Percentiles rank a stretch among this genome's conserved stretches.
Conservation (phyloP, 1,140 invertebrate species). For the Meloidogyne chitwoodi region DNA sequence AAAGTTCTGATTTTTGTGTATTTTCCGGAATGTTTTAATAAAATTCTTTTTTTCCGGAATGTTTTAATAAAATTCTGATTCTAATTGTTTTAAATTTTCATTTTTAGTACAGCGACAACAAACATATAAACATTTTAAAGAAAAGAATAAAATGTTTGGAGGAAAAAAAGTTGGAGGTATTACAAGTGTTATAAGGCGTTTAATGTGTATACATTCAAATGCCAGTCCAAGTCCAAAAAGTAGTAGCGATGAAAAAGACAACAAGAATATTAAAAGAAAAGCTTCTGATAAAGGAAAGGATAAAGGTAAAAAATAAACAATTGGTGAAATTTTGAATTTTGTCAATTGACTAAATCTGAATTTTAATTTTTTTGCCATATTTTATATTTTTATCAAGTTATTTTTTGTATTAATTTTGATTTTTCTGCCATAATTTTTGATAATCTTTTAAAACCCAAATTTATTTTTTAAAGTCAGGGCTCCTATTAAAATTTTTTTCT, state of each 20-base stretch:
- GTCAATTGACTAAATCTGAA: background rate
- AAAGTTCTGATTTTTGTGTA: too few relatives aligned
- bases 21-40: too few relatives aligned
- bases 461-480: too few relatives aligned
- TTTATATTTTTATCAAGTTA: too few relatives aligned
- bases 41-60: too few relatives aligned
- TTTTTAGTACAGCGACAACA: background rate
- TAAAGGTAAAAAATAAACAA: background rate
- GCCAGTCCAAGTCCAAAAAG: background rate
- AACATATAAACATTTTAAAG: background rate
- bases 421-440: too few relatives aligned
- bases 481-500: too few relatives aligned
- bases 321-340: background rate
- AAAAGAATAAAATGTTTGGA: background rate
- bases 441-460: too few relatives aligned
- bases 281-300: background rate
- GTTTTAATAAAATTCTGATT: too few relatives aligned
- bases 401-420: too few relatives aligned
- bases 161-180: slow-evolving; percentile 4
- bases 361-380: too few relatives aligned
- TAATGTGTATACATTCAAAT: slow-evolving; percentile 11
- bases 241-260: background rate
- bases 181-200: background rate
- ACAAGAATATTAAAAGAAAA: background rate
- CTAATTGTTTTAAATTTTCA: too few relatives aligned